A percentile compares a stretch with the other conserved stretches of the same genome.
These are phyloP conservation scores for Mythimna lalbum DNA, from an alignment of 2,888 invertebrate genomes.

Conservation along the genomic window DNA sequence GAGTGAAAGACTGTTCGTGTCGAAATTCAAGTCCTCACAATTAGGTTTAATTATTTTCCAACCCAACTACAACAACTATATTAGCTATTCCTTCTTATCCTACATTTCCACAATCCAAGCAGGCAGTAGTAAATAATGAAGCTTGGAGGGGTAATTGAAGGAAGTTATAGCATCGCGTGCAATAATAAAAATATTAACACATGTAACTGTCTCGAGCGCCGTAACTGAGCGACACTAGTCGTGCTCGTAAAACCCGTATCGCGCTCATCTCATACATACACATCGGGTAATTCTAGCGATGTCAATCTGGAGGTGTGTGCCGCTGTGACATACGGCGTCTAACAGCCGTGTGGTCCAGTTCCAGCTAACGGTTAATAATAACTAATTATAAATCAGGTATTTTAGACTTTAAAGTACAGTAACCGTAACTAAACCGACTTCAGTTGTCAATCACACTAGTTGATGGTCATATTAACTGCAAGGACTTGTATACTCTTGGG, in stretches of 20 bases:
- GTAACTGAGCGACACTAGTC: constrained; percentile 33
- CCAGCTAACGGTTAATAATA: background rate
- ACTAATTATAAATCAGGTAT: constrained; percentile 7
- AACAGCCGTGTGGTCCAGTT: constrained; percentile 2
- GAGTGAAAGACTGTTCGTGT: too few relatives aligned
- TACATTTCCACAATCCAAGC: constrained; percentile 22
- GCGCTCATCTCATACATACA: constrained; percentile 56
- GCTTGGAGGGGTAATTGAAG: constrained; percentile 62
- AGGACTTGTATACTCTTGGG: background rate
- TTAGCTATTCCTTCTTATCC: constrained; percentile 42
- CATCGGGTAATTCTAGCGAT: constrained; percentile 47
- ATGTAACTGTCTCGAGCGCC: constrained; percentile 47
- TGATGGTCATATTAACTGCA: background rate
- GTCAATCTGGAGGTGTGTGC: constrained; percentile 41
- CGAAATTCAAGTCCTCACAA: background rate
- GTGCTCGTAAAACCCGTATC: constrained; percentile 57
- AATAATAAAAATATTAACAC: constrained; percentile 66
- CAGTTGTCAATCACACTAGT: background rate
- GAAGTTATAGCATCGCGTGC: constrained; percentile 60
- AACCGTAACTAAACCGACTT: background rate
- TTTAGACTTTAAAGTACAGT: constrained; percentile 2
- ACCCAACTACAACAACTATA: background rate
- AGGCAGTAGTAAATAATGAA: constrained; percentile 63
- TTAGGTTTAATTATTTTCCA: too few relatives aligned
- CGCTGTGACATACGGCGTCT: constrained; percentile 12